Percentiles rank a stretch among this genome's conserved stretches.
These are phyloP conservation scores for Hyperoplus immaculatus DNA, from an alignment of 2,797 vertebrate genomes.

Conservation along the genomic window DNA sequence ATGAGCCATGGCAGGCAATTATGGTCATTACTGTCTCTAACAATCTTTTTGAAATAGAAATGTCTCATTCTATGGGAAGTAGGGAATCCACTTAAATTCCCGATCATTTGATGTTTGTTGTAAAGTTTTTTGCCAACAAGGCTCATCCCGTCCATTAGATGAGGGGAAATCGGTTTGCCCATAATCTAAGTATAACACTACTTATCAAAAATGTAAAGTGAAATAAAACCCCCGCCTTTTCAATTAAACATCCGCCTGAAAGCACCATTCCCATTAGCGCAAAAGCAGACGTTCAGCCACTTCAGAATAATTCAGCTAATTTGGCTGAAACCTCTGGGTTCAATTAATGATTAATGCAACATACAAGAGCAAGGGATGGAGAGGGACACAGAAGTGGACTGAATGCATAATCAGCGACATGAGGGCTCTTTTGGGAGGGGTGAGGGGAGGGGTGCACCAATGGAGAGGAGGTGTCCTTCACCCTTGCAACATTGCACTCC, in stretches of 20 bases:
- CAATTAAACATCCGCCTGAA: slow-evolving; percentile 77
- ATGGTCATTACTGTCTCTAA: slow-evolving; percentile 75
- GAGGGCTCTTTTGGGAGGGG: slow-evolving; percentile 54
- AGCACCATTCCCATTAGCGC: slow-evolving; percentile 67
- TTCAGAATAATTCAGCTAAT: slow-evolving; percentile 80
- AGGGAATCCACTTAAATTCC: slow-evolving; percentile 55
- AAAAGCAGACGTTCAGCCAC: slow-evolving; percentile 66
- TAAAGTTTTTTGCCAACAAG: slow-evolving; percentile 60
- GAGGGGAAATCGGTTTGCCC: slow-evolving; percentile 62
- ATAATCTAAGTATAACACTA: slow-evolving; percentile 77
- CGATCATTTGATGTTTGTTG: slow-evolving; percentile 61
- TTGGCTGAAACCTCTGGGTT: slow-evolving; percentile 69
- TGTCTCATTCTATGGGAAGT: slow-evolving; percentile 46
- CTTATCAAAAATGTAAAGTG: slow-evolving; percentile 75
- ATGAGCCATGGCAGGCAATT: slow-evolving; percentile 71
- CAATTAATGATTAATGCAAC: slow-evolving; percentile 74
- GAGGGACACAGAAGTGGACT: slow-evolving; percentile 57
- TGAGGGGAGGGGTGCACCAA: slow-evolving; percentile 15
- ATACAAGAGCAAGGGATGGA: slow-evolving; percentile 44
- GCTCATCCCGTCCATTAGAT: slow-evolving; percentile 58
- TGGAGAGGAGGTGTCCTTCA: slow-evolving; percentile 60
- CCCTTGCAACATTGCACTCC: slow-evolving; percentile 31
- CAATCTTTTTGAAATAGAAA: slow-evolving; percentile 68
- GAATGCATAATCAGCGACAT: slow-evolving; percentile 58
- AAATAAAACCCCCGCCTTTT: slow-evolving; percentile 77